A percentile compares a stretch with the other conserved stretches of the same genome.
These are phyloP conservation scores for Halyomorpha halys DNA, from an alignment of 1,140 invertebrate species.

Conservation along the genomic window DNA sequence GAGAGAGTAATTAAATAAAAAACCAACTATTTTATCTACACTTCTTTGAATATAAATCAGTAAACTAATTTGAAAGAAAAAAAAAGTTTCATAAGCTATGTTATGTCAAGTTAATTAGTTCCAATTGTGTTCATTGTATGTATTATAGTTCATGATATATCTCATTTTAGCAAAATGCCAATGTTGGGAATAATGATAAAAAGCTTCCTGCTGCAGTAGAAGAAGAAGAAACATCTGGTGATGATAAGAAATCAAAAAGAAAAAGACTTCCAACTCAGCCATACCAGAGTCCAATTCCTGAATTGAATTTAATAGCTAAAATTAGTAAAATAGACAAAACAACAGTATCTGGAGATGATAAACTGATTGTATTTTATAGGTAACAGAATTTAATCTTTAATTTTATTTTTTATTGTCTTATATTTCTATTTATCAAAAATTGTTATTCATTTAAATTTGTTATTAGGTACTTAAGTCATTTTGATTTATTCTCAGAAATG, in stretches of 20 bases:
- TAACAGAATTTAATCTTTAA: slow-evolving; percentile 36
- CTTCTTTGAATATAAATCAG: too few species aligned
- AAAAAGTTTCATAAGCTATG: too few species aligned
- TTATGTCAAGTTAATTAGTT: neutral
- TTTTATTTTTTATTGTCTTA: too few species aligned
- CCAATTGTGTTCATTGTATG: slow-evolving; percentile 5
- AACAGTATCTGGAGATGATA: slow-evolving; percentile 53
- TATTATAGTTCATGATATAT: neutral
- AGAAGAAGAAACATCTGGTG: slow-evolving; percentile 29
- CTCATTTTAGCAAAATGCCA: neutral
- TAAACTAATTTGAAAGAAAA: too few species aligned
- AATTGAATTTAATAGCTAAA: slow-evolving; percentile 62
- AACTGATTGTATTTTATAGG: slow-evolving; percentile 75
- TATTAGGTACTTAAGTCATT: too few species aligned
- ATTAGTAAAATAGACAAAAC: slow-evolving; percentile 45
- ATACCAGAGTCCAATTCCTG: slow-evolving; percentile 70
- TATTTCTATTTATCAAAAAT: too few species aligned
- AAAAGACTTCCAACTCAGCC: slow-evolving; percentile 55
- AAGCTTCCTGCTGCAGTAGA: neutral
- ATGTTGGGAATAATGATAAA: slow-evolving; percentile 3
- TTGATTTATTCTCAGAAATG: too few species aligned
- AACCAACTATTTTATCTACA: too few species aligned
- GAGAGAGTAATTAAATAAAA: too few species aligned
- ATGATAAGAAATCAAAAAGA: slow-evolving; percentile 44
- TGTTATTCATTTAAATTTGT: too few species aligned